A percentile compares a stretch with the other conserved stretches of the same genome.
Evolutionary conservation across 2,888 invertebrate species (phyloP).

Genomic region (Rhaphigaster nebulosa): DNA sequence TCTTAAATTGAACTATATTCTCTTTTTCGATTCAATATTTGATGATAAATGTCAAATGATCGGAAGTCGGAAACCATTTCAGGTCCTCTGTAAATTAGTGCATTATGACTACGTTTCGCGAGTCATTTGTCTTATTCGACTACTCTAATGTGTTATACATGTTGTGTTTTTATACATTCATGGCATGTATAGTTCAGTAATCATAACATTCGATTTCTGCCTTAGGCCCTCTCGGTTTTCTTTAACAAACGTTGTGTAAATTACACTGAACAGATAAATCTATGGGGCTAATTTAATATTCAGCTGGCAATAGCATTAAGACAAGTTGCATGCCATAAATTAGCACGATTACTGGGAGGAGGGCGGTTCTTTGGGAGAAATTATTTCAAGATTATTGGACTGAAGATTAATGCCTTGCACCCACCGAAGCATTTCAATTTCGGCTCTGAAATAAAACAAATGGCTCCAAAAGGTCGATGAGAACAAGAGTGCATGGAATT

Average conservation of each 20-base stretch:
- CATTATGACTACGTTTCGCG: too few relatives aligned
- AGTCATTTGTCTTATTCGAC: too few relatives aligned
- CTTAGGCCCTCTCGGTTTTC: background rate
- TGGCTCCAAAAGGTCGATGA: background rate
- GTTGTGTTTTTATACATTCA: too few relatives aligned
- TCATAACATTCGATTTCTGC: background rate
- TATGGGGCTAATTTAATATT: background rate
- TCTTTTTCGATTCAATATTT: too few relatives aligned
- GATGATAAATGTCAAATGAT: too few relatives aligned
- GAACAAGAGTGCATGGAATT: background rate
- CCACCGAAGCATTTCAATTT: conserved; percentile 2
- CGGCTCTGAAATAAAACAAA: background rate
- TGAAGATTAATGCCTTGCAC: background rate
- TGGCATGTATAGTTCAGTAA: background rate
- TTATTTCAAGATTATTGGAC: background rate
- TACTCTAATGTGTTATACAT: too few relatives aligned
- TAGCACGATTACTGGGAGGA: background rate
- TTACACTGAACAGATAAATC: background rate
- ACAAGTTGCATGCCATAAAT: background rate
- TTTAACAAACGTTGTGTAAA: background rate
- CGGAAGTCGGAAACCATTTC: too few relatives aligned
- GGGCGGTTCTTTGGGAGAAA: background rate
- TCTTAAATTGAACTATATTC: too few relatives aligned
- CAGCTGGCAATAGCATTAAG: background rate
- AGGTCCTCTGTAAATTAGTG: too few relatives aligned